Base-by-base conservation (phyloP, 2,797 vertebrate species). In the Anguilla megastoma region DNA sequence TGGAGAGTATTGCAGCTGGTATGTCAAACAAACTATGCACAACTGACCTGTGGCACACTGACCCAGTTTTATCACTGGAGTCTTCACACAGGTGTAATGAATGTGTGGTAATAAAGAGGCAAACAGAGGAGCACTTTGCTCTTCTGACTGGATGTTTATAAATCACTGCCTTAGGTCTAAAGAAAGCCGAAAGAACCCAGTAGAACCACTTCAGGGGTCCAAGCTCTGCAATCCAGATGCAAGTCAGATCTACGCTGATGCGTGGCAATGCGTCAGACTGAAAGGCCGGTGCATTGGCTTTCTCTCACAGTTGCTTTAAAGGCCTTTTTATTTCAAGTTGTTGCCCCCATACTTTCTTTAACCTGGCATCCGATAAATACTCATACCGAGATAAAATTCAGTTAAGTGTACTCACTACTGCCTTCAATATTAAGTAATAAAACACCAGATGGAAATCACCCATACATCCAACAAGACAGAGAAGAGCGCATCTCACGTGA, bases 201-300 rank as follows among this genome's bases (percentile, higher is more conserved):
- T 10, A 85, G 54, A 85, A 85, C n/a, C 12, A 18, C 56, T 48
- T 10, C 84, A 30, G 10, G 10, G 56, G n/a, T 9, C 14, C 0
- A 33, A 30, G 83, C 0, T 14, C 84, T 85, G 84, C 8, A n/a
- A 10, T 74, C 69, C 63, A 52, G 41, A 50, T 74, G 41, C 45
- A 21, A 33, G 85, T 86, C 66, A 86, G 45, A 74, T 74, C 66
- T 30, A 41, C 54, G 60, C 52, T 82, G 45, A 82, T 82, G 41
- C 7, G 21, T n/a, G 18, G 41, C 41, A 85, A 45, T 4, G 24
- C 4, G 8, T 66, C 16, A 85, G 7, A 41, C 45, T 48, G 4
- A 41, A 41, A 86, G 27, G 27, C 16, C 18, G 1, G 36, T 66
- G 24, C 48, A n/a, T 52, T 86, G 9, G 18, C 48, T 86, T 9